These are phyloP conservation scores for Zaprionus obscuricornis DNA, from an alignment of 2,888 invertebrate species.

Conservation along the genomic window DNA sequence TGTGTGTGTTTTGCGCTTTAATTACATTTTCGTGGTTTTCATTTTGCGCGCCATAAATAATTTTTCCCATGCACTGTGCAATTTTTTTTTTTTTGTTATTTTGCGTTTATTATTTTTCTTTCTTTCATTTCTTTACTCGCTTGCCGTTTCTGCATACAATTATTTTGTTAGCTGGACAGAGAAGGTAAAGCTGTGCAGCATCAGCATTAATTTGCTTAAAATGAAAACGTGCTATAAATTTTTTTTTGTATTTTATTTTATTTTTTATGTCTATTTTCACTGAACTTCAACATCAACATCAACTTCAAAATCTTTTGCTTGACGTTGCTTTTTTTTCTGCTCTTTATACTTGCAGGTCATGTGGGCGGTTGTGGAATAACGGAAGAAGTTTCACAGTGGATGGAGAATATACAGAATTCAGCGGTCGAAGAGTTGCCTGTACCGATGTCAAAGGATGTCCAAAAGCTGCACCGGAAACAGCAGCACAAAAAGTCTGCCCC, in stretches of 20 bases:
- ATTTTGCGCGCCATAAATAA: slow-evolving; percentile 72
- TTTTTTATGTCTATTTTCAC: slow-evolving; percentile 33
- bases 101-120: neutral
- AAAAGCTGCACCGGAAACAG: slow-evolving; percentile 72
- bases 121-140: slow-evolving; percentile 1
- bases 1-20: slow-evolving; percentile 60
- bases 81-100: neutral
- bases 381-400: slow-evolving; percentile 94
- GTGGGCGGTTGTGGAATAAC: slow-evolving; percentile 94
- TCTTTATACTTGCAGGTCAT: slow-evolving; percentile 86
- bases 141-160: slow-evolving; percentile 44
- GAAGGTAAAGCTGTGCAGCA: slow-evolving; percentile 49
- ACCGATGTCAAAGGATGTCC: slow-evolving; percentile 81
- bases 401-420: slow-evolving; percentile 94
- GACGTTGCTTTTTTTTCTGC: slow-evolving; percentile 17
- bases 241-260: too few species aligned
- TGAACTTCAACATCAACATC: slow-evolving; percentile 29
- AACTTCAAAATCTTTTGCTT: slow-evolving; percentile 28
- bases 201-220: slow-evolving; percentile 68
- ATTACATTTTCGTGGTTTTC: slow-evolving; percentile 78
- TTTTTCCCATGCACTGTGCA: slow-evolving; percentile 51
- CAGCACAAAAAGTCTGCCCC: slow-evolving; percentile 66
- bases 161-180: slow-evolving; percentile 40
- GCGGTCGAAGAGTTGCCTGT: slow-evolving; percentile 85
- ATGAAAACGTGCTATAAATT: slow-evolving; percentile 28